These are phyloP conservation scores for Sinotaia quadrata DNA, from an alignment of 2,888 invertebrate genomes.

Conservation along the genomic window DNA sequence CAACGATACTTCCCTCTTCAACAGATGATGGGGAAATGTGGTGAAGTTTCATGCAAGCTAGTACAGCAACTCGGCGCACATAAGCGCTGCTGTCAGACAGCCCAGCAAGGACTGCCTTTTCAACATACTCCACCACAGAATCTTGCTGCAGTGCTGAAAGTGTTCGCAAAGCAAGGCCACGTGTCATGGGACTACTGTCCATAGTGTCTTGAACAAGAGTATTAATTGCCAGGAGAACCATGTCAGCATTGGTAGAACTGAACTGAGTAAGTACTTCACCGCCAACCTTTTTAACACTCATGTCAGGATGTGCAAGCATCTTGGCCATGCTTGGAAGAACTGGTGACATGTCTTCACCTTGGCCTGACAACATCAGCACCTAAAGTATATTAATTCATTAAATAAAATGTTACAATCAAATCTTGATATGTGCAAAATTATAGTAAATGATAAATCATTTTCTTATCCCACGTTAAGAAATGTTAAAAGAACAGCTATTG, in stretches of 20 bases:
- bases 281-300: slow-evolving; percentile 62
- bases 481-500: too few species aligned
- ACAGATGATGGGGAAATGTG: slow-evolving; percentile 38
- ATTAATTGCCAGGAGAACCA: slow-evolving; percentile 66
- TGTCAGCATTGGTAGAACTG: slow-evolving; percentile 49
- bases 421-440: too few species aligned
- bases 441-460: too few species aligned
- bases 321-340: slow-evolving; percentile 61
- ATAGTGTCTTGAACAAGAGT: slow-evolving; percentile 65
- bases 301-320: slow-evolving; percentile 61
- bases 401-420: too few species aligned
- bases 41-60: slow-evolving; percentile 46
- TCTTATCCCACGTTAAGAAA: too few species aligned
- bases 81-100: slow-evolving; percentile 65
- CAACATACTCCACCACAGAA: slow-evolving; percentile 54
- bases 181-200: slow-evolving; percentile 67
- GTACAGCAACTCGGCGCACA: slow-evolving; percentile 64
- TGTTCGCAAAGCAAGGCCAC: slow-evolving; percentile 65
- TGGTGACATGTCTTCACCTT: slow-evolving; percentile 44
- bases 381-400: too few species aligned
- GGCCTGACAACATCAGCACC: slow-evolving; percentile 39
- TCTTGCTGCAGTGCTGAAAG: slow-evolving; percentile 54
- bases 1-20: slow-evolving; percentile 53
- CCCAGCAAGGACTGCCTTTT: slow-evolving; percentile 45
- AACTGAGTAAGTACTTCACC: slow-evolving; percentile 52